Conservation (phyloP, 2,797 vertebrate genomes). For the Neosalanx taihuensis region DNA sequence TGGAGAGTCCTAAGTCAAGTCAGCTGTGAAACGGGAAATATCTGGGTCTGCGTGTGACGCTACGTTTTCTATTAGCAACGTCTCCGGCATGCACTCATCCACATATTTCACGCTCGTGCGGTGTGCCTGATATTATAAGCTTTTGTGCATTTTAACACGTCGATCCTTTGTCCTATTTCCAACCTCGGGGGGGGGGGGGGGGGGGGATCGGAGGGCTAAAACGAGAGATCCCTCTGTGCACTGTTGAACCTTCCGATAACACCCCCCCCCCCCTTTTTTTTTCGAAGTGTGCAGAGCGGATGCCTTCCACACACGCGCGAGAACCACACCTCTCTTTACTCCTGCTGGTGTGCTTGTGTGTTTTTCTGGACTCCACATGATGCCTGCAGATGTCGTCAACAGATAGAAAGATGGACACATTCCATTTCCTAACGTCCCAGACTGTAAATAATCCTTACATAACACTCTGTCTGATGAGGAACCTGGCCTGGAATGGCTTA, state of each 20-base stretch:
- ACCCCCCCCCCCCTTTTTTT: slow-evolving; percentile 61
- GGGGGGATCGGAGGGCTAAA: neutral
- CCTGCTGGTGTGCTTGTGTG: slow-evolving; percentile 58
- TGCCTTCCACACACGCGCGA: slow-evolving; percentile 61
- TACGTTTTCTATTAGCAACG: slow-evolving; percentile 60
- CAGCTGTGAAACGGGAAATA: slow-evolving; percentile 68
- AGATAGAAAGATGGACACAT: neutral
- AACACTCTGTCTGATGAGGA: slow-evolving; percentile 73
- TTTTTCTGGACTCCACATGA: slow-evolving; percentile 64
- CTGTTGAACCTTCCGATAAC: slow-evolving; percentile 55
- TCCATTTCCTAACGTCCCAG: neutral
- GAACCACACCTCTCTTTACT: slow-evolving; percentile 63
- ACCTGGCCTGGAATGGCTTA: slow-evolving; percentile 16
- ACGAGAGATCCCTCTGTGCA: neutral
- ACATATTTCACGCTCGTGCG: slow-evolving; percentile 55
- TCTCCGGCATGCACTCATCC: slow-evolving; percentile 57
- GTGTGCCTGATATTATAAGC: slow-evolving; percentile 58
- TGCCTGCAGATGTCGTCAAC: slow-evolving; percentile 65
- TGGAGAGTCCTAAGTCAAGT: slow-evolving; percentile 76
- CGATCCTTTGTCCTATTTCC: neutral
- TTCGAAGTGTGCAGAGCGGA: slow-evolving; percentile 60
- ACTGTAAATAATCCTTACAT: slow-evolving; percentile 30
- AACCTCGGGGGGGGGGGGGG: too few relatives aligned
- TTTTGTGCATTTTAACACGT: slow-evolving; percentile 42
- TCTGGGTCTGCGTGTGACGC: slow-evolving; percentile 57